A percentile compares a stretch with the other conserved stretches of the same genome.
Conservation (phyloP, 2,797 vertebrate genomes). For the Halcyon badia region DNA sequence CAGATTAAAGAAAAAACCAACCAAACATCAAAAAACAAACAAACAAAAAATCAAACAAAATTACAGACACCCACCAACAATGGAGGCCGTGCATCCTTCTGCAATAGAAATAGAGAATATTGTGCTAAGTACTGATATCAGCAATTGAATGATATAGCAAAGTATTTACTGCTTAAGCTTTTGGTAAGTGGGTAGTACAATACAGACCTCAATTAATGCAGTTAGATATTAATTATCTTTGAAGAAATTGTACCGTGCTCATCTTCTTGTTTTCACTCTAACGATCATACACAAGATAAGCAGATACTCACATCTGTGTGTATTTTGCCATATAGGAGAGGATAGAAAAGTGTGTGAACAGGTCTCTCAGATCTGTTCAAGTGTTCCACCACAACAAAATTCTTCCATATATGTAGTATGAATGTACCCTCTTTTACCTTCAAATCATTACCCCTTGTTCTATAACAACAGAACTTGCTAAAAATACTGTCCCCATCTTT, state of each 20-base stretch:
- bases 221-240: not conserved
- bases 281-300: not conserved
- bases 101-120: not conserved
- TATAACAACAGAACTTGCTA: too few species aligned
- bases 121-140: not conserved
- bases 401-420: too few species aligned
- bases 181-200: not conserved
- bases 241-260: rapidly evolving
- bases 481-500: too few species aligned
- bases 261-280: not conserved
- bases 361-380: not conserved
- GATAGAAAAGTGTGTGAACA: not conserved
- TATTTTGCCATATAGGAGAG: not conserved
- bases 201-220: not conserved
- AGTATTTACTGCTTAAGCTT: not conserved
- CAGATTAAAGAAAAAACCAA: not conserved
- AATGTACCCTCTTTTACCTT: too few species aligned
- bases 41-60: not conserved
- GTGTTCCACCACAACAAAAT: not conserved
- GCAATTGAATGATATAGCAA: not conserved
- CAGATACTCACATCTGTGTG: not conserved
- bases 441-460: too few species aligned
- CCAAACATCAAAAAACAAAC: too few species aligned
- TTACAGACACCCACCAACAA: not conserved
- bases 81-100: not conserved